Base-by-base conservation (phyloP, 2,888 invertebrate species). In the Tortrix viridana region DNA sequence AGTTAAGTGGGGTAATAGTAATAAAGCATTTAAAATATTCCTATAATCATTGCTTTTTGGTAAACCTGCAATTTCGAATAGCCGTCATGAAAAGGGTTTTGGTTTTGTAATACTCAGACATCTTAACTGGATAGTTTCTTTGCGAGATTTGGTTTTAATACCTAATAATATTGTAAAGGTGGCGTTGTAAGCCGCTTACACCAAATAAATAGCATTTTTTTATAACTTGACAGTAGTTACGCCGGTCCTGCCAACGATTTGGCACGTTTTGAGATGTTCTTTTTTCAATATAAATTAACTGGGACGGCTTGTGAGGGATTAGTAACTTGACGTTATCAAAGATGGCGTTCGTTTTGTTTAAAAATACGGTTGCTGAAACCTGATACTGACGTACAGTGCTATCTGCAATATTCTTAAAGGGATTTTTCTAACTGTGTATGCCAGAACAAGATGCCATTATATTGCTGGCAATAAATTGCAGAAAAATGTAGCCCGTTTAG, bases 251-350 rank as follows among this genome's bases (percentile, higher is more conserved):
- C 63, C 63, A 57, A 52, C 52, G 74, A 74, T 76, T 77, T 78
- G 77, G 79, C 74, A 69, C 71, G 66, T 75, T 83, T 84, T 86
- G 82, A 77, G 71, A 79, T 86, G 86, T 84, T 85, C 84, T 84
- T 85, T 84, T 85, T 84, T 84, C 80, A 67, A 74, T 66, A 49
- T 41, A 60, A 60, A 57, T 63, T 37, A 66, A 71, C 70, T 65
- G 14, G 3, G 14, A 53, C 12, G 22, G 19, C 41, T 41, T 16
- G 14, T 3, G 41, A 6, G 14, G 14, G 41, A n/a, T 41, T 16
- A n/a, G 41, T n/a, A n/a, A 6, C 32, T 32, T 6, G 12, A n/a
- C 2, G 16, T 41, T n/a, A 14, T 5, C 41, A 41, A 2, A 41
- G 41, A 41, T 41, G 41, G 41, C 16, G 16, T 16, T 41, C 4